Conservation (phyloP, 2,113 vertebrate species). For the Seriola dumerili region DNA sequence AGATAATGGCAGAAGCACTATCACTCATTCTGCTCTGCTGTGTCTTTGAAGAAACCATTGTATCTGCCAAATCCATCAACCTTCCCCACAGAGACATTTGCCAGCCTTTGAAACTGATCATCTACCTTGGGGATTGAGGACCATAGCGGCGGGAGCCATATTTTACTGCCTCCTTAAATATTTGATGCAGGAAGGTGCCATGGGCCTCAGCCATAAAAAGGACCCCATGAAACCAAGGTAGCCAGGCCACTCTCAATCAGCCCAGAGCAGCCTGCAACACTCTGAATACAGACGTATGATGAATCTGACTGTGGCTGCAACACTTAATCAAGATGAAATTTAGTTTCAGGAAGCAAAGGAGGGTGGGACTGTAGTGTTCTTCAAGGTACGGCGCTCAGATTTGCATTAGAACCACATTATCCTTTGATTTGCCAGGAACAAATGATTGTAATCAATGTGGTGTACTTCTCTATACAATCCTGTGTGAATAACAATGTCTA, state of each 20-base stretch:
- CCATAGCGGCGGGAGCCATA: conserved; percentile 62
- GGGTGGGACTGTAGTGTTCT: neutral
- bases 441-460: conserved; percentile 39
- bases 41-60: conserved; percentile 79
- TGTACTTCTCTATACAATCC: conserved; percentile 34
- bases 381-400: conserved; percentile 36
- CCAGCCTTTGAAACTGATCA: conserved; percentile 83
- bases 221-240: conserved; percentile 64
- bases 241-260: conserved; percentile 60
- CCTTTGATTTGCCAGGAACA: conserved; percentile 22
- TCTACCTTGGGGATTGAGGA: conserved; percentile 74
- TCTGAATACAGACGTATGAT: conserved; percentile 73
- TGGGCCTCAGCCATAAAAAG: conserved; percentile 63
- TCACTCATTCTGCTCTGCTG: conserved; percentile 66
- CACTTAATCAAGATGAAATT: conserved; percentile 63
- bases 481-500: conserved; percentile 38
- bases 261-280: conserved; percentile 65
- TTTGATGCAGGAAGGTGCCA: conserved; percentile 79
- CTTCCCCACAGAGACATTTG: conserved; percentile 73
- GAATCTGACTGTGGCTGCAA: conserved; percentile 53
- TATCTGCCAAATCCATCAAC: conserved; percentile 83
- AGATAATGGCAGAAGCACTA: conserved; percentile 65
- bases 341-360: conserved; percentile 25
- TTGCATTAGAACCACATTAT: conserved; percentile 50
- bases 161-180: conserved; percentile 81